Conservation (phyloP, 35 echinoderm and acorn worm species). For the Anneissia japonica region DNA sequence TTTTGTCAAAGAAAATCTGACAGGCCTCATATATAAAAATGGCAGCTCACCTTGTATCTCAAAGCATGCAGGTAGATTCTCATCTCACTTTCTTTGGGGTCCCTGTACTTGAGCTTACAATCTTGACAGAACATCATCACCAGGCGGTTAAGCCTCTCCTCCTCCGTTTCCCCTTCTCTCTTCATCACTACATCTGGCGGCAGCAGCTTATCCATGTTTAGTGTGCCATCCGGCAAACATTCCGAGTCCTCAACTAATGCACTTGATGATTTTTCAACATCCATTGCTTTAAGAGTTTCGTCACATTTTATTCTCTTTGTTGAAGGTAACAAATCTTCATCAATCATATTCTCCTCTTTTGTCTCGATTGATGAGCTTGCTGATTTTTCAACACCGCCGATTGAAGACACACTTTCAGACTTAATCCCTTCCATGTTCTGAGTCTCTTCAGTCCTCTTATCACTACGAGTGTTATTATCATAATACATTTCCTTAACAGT, state of each 20-base stretch:
- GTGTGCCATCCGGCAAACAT: neutral
- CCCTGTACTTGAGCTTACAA: conserved; percentile 47
- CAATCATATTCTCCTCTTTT: neutral
- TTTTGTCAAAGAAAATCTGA: too few species aligned
- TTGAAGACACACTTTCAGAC: too few species aligned
- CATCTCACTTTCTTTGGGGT: conserved; percentile 79
- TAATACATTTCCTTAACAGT: neutral
- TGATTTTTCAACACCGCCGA: too few species aligned
- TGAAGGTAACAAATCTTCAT: neutral
- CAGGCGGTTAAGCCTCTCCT: conserved; percentile 36
- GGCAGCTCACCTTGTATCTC: conserved; percentile 62
- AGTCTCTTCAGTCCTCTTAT: too few species aligned
- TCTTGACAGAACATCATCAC: conserved; percentile 61
- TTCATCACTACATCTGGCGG: neutral
- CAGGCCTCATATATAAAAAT: too few species aligned
- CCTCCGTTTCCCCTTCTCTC: conserved; percentile 11
- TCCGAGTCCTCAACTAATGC: neutral
- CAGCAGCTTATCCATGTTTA: neutral
- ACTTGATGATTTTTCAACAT: neutral
- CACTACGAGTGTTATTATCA: too few species aligned
- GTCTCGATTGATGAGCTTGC: too few species aligned
- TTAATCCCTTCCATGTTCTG: too few species aligned
- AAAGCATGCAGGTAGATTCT: conserved; percentile 85
- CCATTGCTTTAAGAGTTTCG: neutral
- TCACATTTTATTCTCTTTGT: neutral